A percentile compares a stretch with the other conserved stretches of the same genome.
Conservation (phyloP, 1,140 invertebrate genomes). For the Harpegnathos saltator region DNA sequence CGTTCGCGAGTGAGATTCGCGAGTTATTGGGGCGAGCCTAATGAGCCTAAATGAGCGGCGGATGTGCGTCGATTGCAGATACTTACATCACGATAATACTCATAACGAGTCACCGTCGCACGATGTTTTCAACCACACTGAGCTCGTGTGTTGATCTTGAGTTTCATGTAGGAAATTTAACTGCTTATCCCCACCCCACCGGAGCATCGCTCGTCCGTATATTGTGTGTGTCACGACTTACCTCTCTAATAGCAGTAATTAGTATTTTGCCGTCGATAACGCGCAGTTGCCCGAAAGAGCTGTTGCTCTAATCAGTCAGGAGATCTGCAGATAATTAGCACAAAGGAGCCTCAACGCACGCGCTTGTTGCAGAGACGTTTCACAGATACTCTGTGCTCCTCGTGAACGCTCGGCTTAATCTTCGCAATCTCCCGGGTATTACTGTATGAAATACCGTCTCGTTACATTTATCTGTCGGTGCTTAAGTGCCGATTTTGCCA, state of each 20-base stretch:
- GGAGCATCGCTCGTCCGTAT: neutral
- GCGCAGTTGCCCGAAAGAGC: conserved; percentile 4
- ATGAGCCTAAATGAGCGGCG: neutral
- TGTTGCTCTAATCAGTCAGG: neutral
- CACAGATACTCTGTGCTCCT: conserved; percentile 71
- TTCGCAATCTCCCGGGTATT: conserved; percentile 54
- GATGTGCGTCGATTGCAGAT: neutral
- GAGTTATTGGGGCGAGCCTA: neutral
- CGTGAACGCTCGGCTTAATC: conserved; percentile 74
- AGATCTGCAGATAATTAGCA: conserved; percentile 9
- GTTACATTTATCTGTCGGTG: neutral
- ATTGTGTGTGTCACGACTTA: conserved; percentile 7
- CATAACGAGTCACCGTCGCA: neutral
- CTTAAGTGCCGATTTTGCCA: neutral
- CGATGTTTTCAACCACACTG: conserved; percentile 51
- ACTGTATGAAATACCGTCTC: neutral
- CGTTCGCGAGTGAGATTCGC: too few species aligned
- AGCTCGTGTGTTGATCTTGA: conserved; percentile 35
- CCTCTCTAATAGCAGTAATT: conserved; percentile 64
- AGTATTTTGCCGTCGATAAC: conserved; percentile 33
- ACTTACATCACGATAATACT: neutral
- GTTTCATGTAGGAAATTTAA: conserved; percentile 49
- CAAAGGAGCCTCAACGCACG: conserved; percentile 19
- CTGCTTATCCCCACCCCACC: conserved; percentile 30
- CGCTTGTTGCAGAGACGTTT: conserved; percentile 43